A percentile compares a stretch with the other conserved stretches of the same genome.
phyloP scores from a whole-genome alignment of 2,797 vertebrate species.

The Ctenochaetus hawaiiensis region DNA sequence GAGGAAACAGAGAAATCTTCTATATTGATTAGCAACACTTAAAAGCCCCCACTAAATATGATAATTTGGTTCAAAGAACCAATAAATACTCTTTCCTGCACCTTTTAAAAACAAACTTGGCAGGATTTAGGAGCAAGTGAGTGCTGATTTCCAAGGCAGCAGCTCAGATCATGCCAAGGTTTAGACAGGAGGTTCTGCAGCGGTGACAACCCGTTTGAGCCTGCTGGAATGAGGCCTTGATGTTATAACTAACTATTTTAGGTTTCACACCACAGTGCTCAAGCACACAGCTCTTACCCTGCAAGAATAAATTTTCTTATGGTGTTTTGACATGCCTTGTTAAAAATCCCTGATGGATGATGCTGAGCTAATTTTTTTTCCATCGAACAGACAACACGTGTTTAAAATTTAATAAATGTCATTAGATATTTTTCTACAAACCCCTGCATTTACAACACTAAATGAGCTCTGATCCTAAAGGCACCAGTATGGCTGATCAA shows the following conservation, averaged over 20 bases:
- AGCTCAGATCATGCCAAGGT: background rate
- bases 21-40: background rate
- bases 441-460: background rate
- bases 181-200: background rate
- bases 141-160: background rate
- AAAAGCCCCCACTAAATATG: background rate
- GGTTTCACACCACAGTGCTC: background rate
- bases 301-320: background rate
- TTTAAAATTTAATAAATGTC: background rate
- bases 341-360: background rate
- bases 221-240: no score
- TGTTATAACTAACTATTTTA: no score
- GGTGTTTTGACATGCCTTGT: background rate
- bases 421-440: background rate
- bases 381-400: no score
- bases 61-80: background rate
- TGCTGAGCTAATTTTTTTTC: no score
- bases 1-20: background rate
- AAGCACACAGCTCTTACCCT: background rate
- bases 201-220: no score
- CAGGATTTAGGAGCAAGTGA: background rate
- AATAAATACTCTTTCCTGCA: background rate
- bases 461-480: background rate
- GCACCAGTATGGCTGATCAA: background rate
- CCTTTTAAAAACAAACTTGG: background rate